These are phyloP conservation scores for Macroramphosus scolopax DNA, from an alignment of 2,797 vertebrate genomes.

Conservation along the genomic window DNA sequence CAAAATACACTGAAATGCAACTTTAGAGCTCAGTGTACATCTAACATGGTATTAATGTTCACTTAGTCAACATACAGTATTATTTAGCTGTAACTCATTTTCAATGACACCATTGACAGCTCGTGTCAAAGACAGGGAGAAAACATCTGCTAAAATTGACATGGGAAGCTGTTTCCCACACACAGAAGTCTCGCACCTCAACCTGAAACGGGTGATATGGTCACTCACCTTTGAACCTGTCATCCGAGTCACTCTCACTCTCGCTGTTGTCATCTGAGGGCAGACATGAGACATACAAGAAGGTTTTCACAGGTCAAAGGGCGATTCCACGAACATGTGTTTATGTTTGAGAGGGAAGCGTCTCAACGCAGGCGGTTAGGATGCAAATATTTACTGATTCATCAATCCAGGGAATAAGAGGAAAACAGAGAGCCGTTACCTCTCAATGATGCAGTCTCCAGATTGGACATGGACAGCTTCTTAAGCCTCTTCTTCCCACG, in stretches of 20 bases:
- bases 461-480: slow-evolving; percentile 91
- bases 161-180: slow-evolving; percentile 7
- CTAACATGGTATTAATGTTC: background rate
- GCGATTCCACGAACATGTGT: slow-evolving; percentile 48
- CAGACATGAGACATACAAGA: slow-evolving; percentile 63
- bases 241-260: slow-evolving; percentile 99
- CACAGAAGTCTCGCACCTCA: slow-evolving; percentile 6
- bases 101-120: slow-evolving; percentile 3
- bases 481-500: slow-evolving; percentile 97
- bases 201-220: slow-evolving; percentile 17
- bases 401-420: slow-evolving; percentile 40
- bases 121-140: too few species aligned
- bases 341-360: slow-evolving; percentile 33
- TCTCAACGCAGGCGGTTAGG: slow-evolving; percentile 36
- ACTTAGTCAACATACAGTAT: too few species aligned
- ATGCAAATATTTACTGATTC: slow-evolving; percentile 55
- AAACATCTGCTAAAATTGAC: slow-evolving; percentile 15
- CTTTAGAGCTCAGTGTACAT: background rate
- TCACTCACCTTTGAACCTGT: slow-evolving; percentile 98
- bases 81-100: slow-evolving; percentile 4
- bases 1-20: background rate
- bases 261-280: slow-evolving; percentile 98
- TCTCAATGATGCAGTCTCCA: slow-evolving; percentile 92
- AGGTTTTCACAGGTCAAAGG: slow-evolving; percentile 48
- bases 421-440: slow-evolving; percentile 73